phyloP scores from a whole-genome alignment of 37 sponge, comb jelly and placozoan genomes.

The Diacarnus erythraeanus region DNA sequence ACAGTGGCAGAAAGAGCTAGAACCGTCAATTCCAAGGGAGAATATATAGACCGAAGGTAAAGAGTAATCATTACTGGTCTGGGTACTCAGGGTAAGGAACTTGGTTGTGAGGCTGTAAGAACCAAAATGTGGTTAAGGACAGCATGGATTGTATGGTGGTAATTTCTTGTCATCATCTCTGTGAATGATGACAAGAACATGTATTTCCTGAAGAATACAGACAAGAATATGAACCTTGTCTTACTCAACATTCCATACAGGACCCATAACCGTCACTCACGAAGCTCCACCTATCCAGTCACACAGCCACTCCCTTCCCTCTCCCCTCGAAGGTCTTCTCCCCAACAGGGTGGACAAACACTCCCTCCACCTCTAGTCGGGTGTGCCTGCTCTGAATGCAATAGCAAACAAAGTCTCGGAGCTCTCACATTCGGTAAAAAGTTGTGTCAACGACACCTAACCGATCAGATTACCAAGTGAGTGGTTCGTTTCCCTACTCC shows the following conservation, averaged over 20 bases:
- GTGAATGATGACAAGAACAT: no score
- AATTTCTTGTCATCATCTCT: no score
- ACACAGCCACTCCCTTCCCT: background rate
- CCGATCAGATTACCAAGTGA: slow-evolving; percentile 41
- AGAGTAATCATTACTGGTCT: no score
- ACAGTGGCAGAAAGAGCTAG: slow-evolving; percentile 52
- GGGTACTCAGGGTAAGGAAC: no score
- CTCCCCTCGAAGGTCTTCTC: background rate
- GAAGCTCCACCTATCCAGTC: slow-evolving; percentile 44
- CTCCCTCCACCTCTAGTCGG: slow-evolving; percentile 82
- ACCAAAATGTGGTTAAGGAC: no score
- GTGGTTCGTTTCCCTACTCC: background rate
- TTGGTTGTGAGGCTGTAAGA: no score
- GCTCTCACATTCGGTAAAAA: slow-evolving; percentile 48
- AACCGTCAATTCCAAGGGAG: slow-evolving; percentile 77
- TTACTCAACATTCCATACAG: no score
- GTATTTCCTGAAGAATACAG: no score
- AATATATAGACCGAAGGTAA: slow-evolving; percentile 62
- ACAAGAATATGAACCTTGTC: background rate
- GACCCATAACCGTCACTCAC: slow-evolving; percentile 1
- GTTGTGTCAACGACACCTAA: background rate
- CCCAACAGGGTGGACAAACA: background rate
- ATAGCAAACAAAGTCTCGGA: slow-evolving; percentile 73
- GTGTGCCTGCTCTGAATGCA: slow-evolving; percentile 85
- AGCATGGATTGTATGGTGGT: no score